These are phyloP conservation scores for Agriotes lineatus DNA, from an alignment of 2,888 invertebrate genomes.

Conservation along the genomic window DNA sequence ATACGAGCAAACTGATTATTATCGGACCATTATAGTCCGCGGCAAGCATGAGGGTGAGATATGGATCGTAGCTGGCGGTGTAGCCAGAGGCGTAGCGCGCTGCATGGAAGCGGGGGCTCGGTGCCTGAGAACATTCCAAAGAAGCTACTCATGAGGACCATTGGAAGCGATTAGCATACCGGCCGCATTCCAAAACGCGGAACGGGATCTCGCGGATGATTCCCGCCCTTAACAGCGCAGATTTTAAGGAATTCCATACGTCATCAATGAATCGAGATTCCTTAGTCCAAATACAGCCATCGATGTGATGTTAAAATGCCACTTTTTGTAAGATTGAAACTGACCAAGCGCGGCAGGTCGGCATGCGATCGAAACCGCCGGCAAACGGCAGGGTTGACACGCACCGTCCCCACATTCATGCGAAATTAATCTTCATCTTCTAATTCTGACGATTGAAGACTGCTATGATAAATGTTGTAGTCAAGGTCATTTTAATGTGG, in stretches of 20 bases:
- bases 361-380: not conserved
- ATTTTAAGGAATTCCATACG: conserved; percentile 31
- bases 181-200: conserved; percentile 48
- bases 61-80: conserved; percentile 15
- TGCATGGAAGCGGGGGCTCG: conserved; percentile 41
- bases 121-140: conserved; percentile 45
- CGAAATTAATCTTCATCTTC: not conserved
- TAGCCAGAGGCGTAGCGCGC: conserved; percentile 34
- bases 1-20: not conserved
- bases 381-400: not conserved
- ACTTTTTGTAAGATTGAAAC: not conserved
- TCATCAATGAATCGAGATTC: conserved; percentile 34
- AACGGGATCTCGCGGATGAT: conserved; percentile 41
- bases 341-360: not conserved
- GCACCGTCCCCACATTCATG: conserved; percentile 1
- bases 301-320: not conserved
- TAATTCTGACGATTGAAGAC: not conserved
- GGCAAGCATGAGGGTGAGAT: conserved; percentile 22
- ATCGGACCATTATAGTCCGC: not conserved
- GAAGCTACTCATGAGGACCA: conserved; percentile 41
- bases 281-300: conserved; percentile 30
- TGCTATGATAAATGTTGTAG: too few species aligned
- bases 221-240: conserved; percentile 29
- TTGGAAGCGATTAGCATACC: conserved; percentile 45
- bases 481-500: too few species aligned